Percentiles rank a stretch among this genome's conserved stretches.
Conservation (phyloP, 2,113 vertebrate species). For the Eulemur macaco region DNA sequence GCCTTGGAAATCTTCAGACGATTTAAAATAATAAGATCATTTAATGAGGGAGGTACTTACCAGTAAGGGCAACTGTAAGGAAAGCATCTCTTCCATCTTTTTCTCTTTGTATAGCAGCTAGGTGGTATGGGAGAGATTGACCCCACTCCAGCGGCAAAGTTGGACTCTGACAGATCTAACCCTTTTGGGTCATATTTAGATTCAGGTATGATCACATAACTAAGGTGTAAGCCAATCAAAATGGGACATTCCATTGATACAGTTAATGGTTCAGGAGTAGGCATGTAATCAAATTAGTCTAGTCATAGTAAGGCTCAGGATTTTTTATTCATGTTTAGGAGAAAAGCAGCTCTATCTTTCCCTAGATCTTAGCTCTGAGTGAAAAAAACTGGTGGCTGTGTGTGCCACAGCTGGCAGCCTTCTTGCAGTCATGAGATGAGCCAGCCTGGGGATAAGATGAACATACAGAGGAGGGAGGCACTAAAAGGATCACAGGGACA, state of each 20-base stretch:
- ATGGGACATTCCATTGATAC: neutral
- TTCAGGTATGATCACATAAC: neutral
- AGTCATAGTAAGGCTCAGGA: neutral
- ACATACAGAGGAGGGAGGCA: neutral
- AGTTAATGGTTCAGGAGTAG: neutral
- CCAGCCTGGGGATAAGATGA: neutral
- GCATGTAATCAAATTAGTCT: neutral
- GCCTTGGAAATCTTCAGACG: neutral
- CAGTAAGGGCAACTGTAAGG: neutral
- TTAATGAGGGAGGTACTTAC: neutral
- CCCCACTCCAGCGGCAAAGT: neutral
- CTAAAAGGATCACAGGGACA: neutral
- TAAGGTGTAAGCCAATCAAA: neutral
- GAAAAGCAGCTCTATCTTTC: neutral
- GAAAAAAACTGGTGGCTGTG: neutral
- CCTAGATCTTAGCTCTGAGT: neutral
- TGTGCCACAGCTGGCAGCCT: neutral
- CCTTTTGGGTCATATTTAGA: neutral
- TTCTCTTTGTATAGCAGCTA: neutral
- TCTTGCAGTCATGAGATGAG: neutral
- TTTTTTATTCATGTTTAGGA: neutral
- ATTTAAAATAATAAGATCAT: constrained; percentile 12
- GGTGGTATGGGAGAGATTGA: neutral
- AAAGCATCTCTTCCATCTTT: neutral
- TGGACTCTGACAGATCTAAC: neutral